These are phyloP conservation scores for Sternotherus odoratus DNA, from an alignment of 2,797 vertebrate species.

Conservation along the genomic window DNA sequence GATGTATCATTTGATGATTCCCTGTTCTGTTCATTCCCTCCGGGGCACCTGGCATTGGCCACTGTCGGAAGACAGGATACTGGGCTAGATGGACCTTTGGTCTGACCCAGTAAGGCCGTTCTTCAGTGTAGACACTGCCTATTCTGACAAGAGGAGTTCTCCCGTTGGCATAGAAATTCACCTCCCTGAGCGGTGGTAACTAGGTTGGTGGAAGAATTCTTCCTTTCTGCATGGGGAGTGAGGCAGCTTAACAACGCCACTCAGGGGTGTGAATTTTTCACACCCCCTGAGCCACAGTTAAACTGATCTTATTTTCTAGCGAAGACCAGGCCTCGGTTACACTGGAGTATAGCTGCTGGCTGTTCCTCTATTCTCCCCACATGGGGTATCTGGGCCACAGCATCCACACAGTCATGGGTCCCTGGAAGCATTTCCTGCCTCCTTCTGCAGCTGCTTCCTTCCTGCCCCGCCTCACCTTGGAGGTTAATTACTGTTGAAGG, in stretches of 20 bases:
- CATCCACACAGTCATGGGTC: background rate
- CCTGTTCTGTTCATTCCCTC: no score
- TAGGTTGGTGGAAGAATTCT: background rate
- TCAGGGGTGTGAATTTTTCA: background rate
- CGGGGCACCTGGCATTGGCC: no score
- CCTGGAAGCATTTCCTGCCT: background rate
- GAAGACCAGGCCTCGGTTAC: background rate
- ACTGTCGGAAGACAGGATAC: no score
- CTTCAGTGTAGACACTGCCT: no score
- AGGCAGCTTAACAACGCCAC: background rate
- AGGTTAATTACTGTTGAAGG: background rate
- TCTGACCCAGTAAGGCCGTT: no score
- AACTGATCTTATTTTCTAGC: background rate
- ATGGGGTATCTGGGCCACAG: background rate
- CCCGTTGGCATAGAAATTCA: background rate
- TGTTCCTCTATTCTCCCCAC: background rate
- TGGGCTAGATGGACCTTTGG: no score
- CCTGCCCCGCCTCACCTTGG: background rate
- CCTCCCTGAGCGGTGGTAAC: background rate
- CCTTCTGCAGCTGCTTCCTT: slow-evolving; percentile 42
- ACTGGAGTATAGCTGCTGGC: background rate
- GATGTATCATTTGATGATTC: no score
- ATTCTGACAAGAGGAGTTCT: background rate
- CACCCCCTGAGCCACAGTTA: background rate
- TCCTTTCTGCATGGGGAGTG: background rate